phyloP scores from a whole-genome alignment of 2,888 invertebrate genomes.

The Sympetrum striolatum region DNA sequence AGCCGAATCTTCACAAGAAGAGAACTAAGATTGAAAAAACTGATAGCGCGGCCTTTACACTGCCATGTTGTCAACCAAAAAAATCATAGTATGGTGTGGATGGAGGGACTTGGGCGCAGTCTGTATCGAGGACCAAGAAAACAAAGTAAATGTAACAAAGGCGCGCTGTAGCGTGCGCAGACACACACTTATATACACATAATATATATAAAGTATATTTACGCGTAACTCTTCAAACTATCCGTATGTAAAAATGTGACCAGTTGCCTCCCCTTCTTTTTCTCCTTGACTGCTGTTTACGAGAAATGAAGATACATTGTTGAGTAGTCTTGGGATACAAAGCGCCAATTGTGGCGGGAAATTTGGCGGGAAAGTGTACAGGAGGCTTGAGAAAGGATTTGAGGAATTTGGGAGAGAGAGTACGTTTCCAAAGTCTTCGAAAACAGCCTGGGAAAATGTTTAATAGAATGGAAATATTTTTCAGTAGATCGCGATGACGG shows the following conservation, averaged over 20 bases:
- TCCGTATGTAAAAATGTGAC: slow-evolving; percentile 11
- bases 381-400: background rate
- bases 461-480: no score
- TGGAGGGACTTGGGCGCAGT: background rate
- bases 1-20: background rate
- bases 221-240: slow-evolving; percentile 2
- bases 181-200: background rate
- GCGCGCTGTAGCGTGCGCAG: background rate
- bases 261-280: background rate
- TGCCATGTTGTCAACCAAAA: background rate
- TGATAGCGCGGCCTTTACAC: slow-evolving; percentile 4
- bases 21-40: background rate
- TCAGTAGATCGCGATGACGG: no score
- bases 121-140: slow-evolving; percentile 32
- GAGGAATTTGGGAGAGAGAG: background rate
- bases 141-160: background rate
- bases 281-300: background rate
- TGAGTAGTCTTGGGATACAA: no score
- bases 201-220: slow-evolving; percentile 20
- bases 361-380: background rate
- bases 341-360: no score
- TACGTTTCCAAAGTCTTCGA: no score
- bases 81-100: background rate
- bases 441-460: no score
- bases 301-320: background rate